Evolutionary conservation across 1,140 invertebrate species (phyloP).

Genomic region (Rhizoglyphus robini): DNA sequence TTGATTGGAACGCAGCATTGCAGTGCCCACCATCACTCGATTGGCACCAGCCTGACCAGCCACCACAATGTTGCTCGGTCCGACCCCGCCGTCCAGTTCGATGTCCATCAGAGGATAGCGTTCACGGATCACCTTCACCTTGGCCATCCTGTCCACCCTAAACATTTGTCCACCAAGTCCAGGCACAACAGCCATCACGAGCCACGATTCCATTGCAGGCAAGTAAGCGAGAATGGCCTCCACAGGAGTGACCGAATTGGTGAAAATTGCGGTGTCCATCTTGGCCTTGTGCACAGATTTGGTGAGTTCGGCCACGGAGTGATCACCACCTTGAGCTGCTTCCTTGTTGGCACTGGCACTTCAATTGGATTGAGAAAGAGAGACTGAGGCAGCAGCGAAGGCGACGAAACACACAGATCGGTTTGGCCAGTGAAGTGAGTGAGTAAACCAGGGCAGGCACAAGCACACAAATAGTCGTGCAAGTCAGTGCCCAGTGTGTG

Average conservation of each 20-base stretch:
- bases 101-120: slow-evolving; percentile 63
- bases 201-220: slow-evolving; percentile 70
- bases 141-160: slow-evolving; percentile 86
- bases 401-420: slow-evolving; percentile 91
- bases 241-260: slow-evolving; percentile 80
- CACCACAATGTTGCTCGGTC: too few species aligned
- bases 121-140: slow-evolving; percentile 66
- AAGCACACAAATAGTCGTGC: slow-evolving; percentile 83
- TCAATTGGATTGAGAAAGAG: too few species aligned
- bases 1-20: slow-evolving; percentile 36
- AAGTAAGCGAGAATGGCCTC: slow-evolving; percentile 65
- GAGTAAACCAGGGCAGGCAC: slow-evolving; percentile 98
- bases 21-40: slow-evolving; percentile 96
- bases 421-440: slow-evolving; percentile 78
- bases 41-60: slow-evolving; percentile 96
- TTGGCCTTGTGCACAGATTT: slow-evolving; percentile 80
- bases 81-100: too few species aligned
- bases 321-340: not conserved
- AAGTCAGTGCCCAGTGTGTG: not conserved
- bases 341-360: slow-evolving; percentile 63
- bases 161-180: slow-evolving; percentile 97
- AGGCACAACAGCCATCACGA: slow-evolving; percentile 97
- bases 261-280: slow-evolving; percentile 84
- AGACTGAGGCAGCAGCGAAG: too few species aligned
- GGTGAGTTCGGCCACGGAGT: too few species aligned